Conservation (phyloP, 2,113 vertebrate genomes). For the Hoplias malabaricus region DNA sequence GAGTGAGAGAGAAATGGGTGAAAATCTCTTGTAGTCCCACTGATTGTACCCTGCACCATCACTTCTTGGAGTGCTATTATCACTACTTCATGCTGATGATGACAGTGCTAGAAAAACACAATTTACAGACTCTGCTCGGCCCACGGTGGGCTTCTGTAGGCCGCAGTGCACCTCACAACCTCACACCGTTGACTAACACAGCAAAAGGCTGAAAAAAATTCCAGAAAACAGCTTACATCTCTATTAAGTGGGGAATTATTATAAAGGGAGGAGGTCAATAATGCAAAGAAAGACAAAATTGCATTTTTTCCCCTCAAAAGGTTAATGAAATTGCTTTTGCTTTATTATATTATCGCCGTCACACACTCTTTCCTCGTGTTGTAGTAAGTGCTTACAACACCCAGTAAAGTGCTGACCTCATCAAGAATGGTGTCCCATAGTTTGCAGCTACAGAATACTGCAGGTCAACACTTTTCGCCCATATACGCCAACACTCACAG, state of each 20-base stretch:
- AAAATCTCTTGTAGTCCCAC: neutral
- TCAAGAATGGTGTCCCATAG: neutral
- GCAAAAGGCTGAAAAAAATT: conserved; percentile 12
- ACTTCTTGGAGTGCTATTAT: conserved; percentile 5
- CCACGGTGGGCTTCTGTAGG: neutral
- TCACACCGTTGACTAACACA: conserved; percentile 11
- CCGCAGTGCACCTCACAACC: conserved; percentile 3
- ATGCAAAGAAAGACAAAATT: neutral
- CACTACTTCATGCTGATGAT: conserved; percentile 15
- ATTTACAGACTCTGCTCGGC: conserved; percentile 3
- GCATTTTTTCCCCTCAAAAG: conserved; percentile 13
- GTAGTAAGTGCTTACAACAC: conserved; percentile 15
- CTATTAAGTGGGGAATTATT: neutral
- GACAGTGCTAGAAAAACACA: neutral
- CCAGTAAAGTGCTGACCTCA: conserved; percentile 38
- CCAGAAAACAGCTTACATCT: neutral
- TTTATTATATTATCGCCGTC: neutral
- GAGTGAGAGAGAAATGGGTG: neutral
- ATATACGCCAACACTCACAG: neutral
- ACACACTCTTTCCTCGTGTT: neutral
- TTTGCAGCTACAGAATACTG: conserved; percentile 11
- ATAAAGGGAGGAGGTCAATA: neutral
- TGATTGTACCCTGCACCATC: conserved; percentile 11
- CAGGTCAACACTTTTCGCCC: conserved; percentile 2
- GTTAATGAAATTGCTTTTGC: neutral